Base-by-base conservation (phyloP, 2,113 vertebrate genomes). In the Natator depressus region DNA sequence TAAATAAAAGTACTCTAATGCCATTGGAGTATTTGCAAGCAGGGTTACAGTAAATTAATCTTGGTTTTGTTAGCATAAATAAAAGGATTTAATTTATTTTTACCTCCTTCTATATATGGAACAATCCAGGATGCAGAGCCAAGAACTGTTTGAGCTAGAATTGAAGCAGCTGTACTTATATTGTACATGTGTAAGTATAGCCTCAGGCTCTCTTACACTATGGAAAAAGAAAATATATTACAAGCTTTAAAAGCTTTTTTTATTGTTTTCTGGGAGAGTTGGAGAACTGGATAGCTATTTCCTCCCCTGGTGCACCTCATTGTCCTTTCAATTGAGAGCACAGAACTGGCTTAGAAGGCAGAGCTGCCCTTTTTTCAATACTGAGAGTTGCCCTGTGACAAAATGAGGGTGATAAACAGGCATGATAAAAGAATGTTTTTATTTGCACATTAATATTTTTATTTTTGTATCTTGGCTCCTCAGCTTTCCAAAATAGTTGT, bases 71-170 rank as follows among this genome's bases (percentile, higher is more conserved):
- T 97, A 93, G 95, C 93, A 31, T 96, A 85, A 94, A 89, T 91
- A 90, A 96, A 98, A 97, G 94, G 87, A 29, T 96, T 97, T 96
- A 89, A 96, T 96, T 98, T 98, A 92, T 97, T 98, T 96, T 94
- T 96, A 96, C 94, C 87, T 92, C 80, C 86, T 95, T 88, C 96
- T 96, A 16, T 90, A 62, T 72, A 25, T 95, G 95, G 90, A 95
- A 93, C 97, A 96, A 92, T 87, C 0, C 3, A 94, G 93, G 91
- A 62, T 96, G 94, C 95, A 22, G 92, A 97, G 97, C 97, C 95
- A 96, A 96, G 95, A 97, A 85, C 57, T 90, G 93, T 95, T 95
- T 80, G 47, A 95, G 82, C 87, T 84, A 84, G 89, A 97, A 91
- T 89, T 35, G 79, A 76, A 90, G 96, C 96, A 97, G 97, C 98